Percentiles rank a stretch among this genome's conserved stretches.
phyloP scores from a whole-genome alignment of 2,797 vertebrate genomes.

The Micropoecilia bifurca region DNA sequence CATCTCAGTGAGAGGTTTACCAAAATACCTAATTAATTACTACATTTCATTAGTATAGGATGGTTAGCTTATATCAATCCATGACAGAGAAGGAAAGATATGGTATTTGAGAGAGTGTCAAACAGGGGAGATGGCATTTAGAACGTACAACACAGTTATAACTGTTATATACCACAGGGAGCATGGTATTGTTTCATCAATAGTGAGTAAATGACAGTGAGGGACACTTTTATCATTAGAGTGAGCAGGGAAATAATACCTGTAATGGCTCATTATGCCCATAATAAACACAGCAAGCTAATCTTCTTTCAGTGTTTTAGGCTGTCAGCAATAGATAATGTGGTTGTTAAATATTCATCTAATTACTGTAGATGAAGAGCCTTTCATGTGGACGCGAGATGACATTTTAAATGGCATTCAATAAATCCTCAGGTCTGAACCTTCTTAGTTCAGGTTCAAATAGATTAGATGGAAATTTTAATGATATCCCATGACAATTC shows the following conservation, averaged over 20 bases:
- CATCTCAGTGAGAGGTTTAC: not conserved
- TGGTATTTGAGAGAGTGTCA: constrained; percentile 22
- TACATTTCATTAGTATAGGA: not conserved
- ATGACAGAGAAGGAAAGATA: constrained; percentile 17
- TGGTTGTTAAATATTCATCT: constrained; percentile 77
- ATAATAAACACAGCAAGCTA: constrained; percentile 53
- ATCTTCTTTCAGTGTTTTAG: constrained; percentile 61
- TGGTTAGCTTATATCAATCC: constrained; percentile 1
- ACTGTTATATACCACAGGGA: constrained; percentile 40
- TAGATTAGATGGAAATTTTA: constrained; percentile 42
- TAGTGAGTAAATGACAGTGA: constrained; percentile 61
- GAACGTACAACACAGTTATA: constrained; percentile 45
- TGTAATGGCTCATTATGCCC: constrained; percentile 64
- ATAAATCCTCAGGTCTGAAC: constrained; percentile 65
- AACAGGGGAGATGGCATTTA: constrained; percentile 58
- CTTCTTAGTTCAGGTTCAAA: constrained; percentile 58
- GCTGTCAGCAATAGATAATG: constrained; percentile 72
- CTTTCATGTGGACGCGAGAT: constrained; percentile 54
- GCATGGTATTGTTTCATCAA: constrained; percentile 63
- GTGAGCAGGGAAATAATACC: constrained; percentile 62
- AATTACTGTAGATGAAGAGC: constrained; percentile 72
- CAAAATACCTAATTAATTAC: constrained; percentile 10
- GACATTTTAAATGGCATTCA: constrained; percentile 77
- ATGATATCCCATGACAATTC: constrained; percentile 34
- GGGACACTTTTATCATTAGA: constrained; percentile 63